Conservation (phyloP, 1,140 invertebrate species). For the Cherax quadricarinatus region DNA sequence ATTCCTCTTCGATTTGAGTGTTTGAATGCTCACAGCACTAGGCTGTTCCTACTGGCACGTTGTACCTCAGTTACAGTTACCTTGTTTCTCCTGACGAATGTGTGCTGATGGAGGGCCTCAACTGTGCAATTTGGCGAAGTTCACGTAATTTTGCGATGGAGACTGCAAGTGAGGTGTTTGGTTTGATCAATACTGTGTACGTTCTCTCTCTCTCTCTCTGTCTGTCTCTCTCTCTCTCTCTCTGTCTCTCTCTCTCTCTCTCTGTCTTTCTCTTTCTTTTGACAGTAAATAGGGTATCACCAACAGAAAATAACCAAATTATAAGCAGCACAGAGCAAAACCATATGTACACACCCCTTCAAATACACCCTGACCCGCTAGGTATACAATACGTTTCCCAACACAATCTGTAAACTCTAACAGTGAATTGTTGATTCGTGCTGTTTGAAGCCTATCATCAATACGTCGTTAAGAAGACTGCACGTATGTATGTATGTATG, state of each 20-base stretch:
- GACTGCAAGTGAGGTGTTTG: neutral
- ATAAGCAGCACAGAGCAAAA: too few relatives aligned
- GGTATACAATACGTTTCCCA: too few relatives aligned
- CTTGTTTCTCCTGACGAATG: neutral
- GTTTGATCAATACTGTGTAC: neutral
- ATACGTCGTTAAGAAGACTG: too few relatives aligned
- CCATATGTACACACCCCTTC: too few relatives aligned
- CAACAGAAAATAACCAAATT: too few relatives aligned
- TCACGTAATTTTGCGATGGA: neutral
- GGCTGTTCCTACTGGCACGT: neutral
- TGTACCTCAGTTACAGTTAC: neutral
- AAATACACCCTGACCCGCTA: too few relatives aligned
- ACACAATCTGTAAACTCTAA: too few relatives aligned
- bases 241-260: neutral
- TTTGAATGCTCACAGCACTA: neutral
- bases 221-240: neutral
- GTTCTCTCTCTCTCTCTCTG: neutral
- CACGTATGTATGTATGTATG: too few relatives aligned
- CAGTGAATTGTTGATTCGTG: too few relatives aligned
- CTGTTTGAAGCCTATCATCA: too few relatives aligned
- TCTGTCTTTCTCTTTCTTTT: neutral
- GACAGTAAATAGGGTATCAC: too few relatives aligned
- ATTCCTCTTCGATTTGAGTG: too few relatives aligned
- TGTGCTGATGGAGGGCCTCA: neutral
- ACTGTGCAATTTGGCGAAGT: neutral